Conservation (phyloP, 2,888 invertebrate genomes). For the Subacronicta megacephala region DNA sequence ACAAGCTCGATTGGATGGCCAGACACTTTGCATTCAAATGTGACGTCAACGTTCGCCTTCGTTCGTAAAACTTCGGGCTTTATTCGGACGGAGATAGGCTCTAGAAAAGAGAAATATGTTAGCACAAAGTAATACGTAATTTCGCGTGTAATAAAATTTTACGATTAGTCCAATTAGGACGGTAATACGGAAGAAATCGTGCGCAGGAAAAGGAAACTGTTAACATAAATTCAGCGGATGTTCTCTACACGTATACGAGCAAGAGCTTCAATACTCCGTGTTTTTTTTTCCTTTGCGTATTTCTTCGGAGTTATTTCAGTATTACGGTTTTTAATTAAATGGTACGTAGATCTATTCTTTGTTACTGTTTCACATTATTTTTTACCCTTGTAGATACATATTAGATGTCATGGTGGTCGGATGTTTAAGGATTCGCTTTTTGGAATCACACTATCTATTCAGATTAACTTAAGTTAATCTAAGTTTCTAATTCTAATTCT, state of each 20-base stretch:
- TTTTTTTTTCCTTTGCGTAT: slow-evolving; percentile 8
- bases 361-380: too few species aligned
- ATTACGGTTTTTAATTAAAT: not conserved
- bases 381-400: too few species aligned
- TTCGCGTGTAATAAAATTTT: slow-evolving; percentile 44
- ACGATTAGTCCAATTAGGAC: slow-evolving; percentile 53
- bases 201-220: slow-evolving; percentile 43
- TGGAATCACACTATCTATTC: too few species aligned
- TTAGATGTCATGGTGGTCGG: too few species aligned
- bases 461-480: too few species aligned
- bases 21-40: slow-evolving; percentile 95
- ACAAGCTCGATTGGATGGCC: slow-evolving; percentile 95
- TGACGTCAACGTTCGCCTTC: slow-evolving; percentile 95
- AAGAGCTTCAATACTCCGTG: not conserved
- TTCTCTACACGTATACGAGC: slow-evolving; percentile 25
- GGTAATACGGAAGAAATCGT: slow-evolving; percentile 44
- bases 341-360: too few species aligned
- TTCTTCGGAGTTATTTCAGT: slow-evolving; percentile 4
- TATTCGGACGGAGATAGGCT: slow-evolving; percentile 94
- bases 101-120: slow-evolving; percentile 75
- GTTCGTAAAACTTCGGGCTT: slow-evolving; percentile 94
- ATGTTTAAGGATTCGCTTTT: too few species aligned
- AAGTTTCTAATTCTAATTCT: too few species aligned
- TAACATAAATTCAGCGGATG: slow-evolving; percentile 54
- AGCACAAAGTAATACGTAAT: slow-evolving; percentile 32